phyloP scores from a whole-genome alignment of 1,140 invertebrate species.

The Sinella curviseta region DNA sequence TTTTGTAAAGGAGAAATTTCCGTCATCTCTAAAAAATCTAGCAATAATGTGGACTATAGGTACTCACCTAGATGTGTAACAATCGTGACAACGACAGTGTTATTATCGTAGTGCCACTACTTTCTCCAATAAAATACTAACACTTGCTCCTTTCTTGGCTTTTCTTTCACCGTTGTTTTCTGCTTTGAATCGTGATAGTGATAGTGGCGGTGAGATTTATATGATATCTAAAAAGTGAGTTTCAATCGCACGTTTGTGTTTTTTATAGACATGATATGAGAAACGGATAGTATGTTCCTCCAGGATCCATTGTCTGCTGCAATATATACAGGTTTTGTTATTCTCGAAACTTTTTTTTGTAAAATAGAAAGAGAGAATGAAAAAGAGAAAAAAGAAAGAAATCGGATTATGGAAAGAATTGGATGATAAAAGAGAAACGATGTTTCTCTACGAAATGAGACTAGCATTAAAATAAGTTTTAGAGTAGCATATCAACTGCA shows the following conservation, averaged over 20 bases:
- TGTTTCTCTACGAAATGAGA: constrained; percentile 19
- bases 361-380: no score
- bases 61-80: no score
- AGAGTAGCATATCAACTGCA: background rate
- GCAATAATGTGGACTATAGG: no score
- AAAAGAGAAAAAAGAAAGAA: background rate
- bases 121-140: background rate
- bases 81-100: no score
- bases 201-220: background rate
- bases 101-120: no score
- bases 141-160: no score
- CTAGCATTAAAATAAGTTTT: constrained; percentile 16
- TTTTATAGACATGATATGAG: constrained; percentile 16
- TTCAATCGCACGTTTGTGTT: constrained; percentile 10
- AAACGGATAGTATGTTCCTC: background rate
- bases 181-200: no score
- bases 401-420: constrained; percentile 24
- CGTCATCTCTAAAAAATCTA: no score
- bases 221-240: constrained; percentile 8
- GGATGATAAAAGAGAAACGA: constrained; percentile 27
- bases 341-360: background rate
- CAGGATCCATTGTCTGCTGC: background rate
- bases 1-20: background rate
- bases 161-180: no score
- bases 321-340: background rate